Conservation (phyloP, 2,113 vertebrate species). For the Edolisoma coerulescens region DNA sequence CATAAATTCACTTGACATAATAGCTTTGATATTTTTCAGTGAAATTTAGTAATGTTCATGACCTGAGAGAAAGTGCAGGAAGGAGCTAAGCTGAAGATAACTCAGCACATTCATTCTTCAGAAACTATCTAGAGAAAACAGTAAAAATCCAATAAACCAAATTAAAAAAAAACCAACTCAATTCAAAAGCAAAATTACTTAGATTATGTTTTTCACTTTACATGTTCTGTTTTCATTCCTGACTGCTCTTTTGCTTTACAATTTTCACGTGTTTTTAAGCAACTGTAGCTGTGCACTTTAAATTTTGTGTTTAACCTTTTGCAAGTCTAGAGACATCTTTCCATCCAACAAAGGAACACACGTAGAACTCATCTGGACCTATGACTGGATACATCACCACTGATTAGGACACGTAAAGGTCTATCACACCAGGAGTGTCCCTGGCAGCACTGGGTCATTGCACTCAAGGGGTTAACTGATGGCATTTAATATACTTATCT, state of each 20-base stretch:
- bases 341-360: background rate
- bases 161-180: background rate
- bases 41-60: background rate
- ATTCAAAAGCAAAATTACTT: background rate
- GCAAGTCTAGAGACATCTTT: background rate
- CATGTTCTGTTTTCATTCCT: background rate
- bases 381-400: background rate
- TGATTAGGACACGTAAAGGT: background rate
- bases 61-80: background rate
- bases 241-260: background rate
- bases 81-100: background rate
- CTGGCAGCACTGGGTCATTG: constrained; percentile 45
- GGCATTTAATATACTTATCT: constrained; percentile 68
- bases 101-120: background rate
- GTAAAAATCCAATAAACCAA: background rate
- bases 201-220: background rate
- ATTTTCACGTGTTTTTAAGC: background rate
- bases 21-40: background rate
- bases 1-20: background rate
- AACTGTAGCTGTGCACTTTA: background rate
- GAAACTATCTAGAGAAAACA: background rate
- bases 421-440: background rate
- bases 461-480: constrained; percentile 62
- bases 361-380: background rate
- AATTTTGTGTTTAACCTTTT: background rate